A percentile compares a stretch with the other conserved stretches of the same genome.
phyloP scores from a whole-genome alignment of 1,140 invertebrate species.

The Musca domestica region DNA sequence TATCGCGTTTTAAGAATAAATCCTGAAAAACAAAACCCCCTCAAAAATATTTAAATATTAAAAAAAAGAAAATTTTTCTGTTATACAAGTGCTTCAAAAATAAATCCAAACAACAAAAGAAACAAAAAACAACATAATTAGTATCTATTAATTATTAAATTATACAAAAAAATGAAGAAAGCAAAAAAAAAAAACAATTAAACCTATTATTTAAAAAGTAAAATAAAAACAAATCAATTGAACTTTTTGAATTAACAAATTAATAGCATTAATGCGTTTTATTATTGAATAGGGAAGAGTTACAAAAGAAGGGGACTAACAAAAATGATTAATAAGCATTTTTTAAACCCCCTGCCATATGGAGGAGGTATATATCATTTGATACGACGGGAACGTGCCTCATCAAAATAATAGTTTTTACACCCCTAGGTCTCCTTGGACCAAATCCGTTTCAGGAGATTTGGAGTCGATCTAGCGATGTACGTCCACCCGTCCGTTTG shows the following conservation, averaged over 20 bases:
- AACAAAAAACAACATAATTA: slow-evolving; percentile 12
- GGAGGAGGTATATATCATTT: no score
- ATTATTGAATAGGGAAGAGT: not conserved
- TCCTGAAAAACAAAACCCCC: not conserved
- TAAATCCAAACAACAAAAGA: not conserved
- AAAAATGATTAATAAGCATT: no score
- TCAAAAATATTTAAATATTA: not conserved
- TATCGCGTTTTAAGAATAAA: not conserved
- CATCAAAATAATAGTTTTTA: no score
- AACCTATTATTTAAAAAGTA: slow-evolving; percentile 17
- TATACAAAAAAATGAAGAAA: not conserved
- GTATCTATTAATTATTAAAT: slow-evolving; percentile 20
- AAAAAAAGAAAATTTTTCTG: no score
- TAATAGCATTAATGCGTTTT: not conserved
- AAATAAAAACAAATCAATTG: slow-evolving; percentile 7
- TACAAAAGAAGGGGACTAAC: no score
- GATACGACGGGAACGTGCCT: no score
- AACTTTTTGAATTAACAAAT: slow-evolving; percentile 10
- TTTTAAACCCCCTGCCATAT: no score
- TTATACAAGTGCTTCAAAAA: slow-evolving; percentile 19
- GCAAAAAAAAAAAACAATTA: not conserved
- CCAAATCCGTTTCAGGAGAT: no score
- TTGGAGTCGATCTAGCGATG: no score
- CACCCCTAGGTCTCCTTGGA: no score
- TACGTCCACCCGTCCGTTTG: no score